Evolutionary conservation across 1,140 invertebrate genomes (phyloP).

Genomic region (Lanistes nyassanus): DNA sequence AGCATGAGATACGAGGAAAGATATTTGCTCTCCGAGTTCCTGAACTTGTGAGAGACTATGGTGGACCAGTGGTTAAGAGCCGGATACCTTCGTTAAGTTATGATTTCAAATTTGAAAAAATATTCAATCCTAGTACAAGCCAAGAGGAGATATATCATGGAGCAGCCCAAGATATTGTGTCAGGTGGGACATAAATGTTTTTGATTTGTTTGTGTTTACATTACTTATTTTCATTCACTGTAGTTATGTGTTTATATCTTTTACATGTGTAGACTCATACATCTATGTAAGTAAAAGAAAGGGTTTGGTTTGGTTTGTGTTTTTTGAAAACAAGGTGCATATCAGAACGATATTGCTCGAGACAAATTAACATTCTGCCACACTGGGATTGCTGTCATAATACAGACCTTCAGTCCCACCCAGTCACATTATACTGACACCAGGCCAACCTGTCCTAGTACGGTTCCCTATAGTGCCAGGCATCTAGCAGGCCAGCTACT

Average conservation of each 20-base stretch:
- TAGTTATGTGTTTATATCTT: not conserved
- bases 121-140: conserved; percentile 48
- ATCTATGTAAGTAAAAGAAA: too few relatives aligned
- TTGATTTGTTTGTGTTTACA: not conserved
- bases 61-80: conserved; percentile 22
- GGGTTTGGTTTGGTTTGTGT: too few relatives aligned
- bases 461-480: too few relatives aligned
- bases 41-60: conserved; percentile 46
- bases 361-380: too few relatives aligned
- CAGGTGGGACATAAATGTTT: conserved; percentile 39
- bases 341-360: too few relatives aligned
- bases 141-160: conserved; percentile 61
- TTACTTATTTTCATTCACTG: not conserved
- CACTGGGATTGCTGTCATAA: too few relatives aligned
- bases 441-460: too few relatives aligned
- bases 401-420: too few relatives aligned
- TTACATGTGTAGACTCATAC: too few relatives aligned
- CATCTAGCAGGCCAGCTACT: too few relatives aligned
- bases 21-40: conserved; percentile 53
- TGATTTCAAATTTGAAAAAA: conserved; percentile 60
- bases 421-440: too few relatives aligned
- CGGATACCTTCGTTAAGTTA: conserved; percentile 46
- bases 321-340: too few relatives aligned
- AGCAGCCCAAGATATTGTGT: conserved; percentile 56
- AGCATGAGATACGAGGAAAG: conserved; percentile 48